Evolutionary conservation across 2,888 invertebrate species (phyloP).

Genomic region (Chrysomela aeneicollis): DNA sequence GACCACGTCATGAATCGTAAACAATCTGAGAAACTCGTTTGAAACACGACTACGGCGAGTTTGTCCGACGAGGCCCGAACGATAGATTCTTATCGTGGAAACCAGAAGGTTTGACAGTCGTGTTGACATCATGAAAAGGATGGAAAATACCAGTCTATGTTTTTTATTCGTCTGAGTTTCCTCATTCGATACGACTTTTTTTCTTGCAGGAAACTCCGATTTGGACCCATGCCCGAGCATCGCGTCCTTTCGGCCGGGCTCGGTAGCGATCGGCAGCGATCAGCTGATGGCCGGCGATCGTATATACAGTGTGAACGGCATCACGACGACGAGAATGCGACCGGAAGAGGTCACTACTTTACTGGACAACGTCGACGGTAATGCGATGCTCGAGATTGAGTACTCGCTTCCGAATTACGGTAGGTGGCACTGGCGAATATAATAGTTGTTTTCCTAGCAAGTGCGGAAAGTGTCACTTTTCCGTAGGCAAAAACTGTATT

Average conservation of each 20-base stretch:
- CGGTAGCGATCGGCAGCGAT: constrained; percentile 78
- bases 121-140: too few relatives aligned
- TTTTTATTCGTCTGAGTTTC: too few relatives aligned
- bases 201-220: constrained; percentile 70
- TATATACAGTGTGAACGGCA: constrained; percentile 83
- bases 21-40: too few relatives aligned
- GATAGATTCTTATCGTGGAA: too few relatives aligned
- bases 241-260: constrained; percentile 73
- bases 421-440: constrained; percentile 62
- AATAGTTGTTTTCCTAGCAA: too few relatives aligned
- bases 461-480: too few relatives aligned
- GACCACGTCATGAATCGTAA: too few relatives aligned
- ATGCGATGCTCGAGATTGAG: constrained; percentile 82
- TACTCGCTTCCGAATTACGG: constrained; percentile 84
- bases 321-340: constrained; percentile 76
- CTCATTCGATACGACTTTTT: background rate
- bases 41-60: too few relatives aligned
- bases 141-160: too few relatives aligned
- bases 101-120: too few relatives aligned
- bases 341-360: constrained; percentile 81
- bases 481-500: too few relatives aligned
- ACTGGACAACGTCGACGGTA: constrained; percentile 77
- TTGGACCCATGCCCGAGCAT: constrained; percentile 72
- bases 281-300: constrained; percentile 81
- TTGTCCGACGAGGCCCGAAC: too few relatives aligned